These are phyloP conservation scores for Hyphantria cunea DNA, from an alignment of 1,140 invertebrate species.

Conservation along the genomic window DNA sequence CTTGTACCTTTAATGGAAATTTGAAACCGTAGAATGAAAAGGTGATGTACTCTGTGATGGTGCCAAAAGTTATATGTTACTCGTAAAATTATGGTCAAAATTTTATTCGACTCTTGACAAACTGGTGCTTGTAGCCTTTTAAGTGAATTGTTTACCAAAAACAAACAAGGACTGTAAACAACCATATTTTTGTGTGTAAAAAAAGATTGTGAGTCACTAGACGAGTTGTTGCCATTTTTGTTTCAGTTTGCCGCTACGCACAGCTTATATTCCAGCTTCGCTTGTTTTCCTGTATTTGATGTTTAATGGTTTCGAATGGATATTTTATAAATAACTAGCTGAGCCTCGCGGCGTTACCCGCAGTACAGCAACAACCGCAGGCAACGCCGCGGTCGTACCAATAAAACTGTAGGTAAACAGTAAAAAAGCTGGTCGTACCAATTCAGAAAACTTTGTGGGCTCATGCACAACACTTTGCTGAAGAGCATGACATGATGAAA, in stretches of 20 bases:
- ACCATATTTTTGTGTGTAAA: conserved; percentile 17
- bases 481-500: no score
- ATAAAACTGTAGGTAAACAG: no score
- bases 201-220: conserved; percentile 4
- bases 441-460: no score
- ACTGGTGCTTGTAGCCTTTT: conserved; percentile 2
- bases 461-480: no score
- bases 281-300: not conserved
- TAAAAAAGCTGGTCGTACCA: no score
- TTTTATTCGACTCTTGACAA: conserved; percentile 9
- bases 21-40: no score
- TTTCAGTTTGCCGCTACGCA: conserved; percentile 8
- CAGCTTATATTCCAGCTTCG: not conserved
- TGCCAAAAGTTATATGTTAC: no score
- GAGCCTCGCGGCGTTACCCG: no score
- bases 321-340: not conserved
- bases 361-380: no score
- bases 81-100: conserved; percentile 2
- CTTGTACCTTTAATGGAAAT: no score
- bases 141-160: conserved; percentile 14
- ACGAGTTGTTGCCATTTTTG: conserved; percentile 15
- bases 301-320: not conserved
- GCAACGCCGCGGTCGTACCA: not conserved
- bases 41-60: no score
- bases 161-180: conserved; percentile 11